Conservation (phyloP, 1,140 invertebrate species). For the Microplitis mediator region DNA sequence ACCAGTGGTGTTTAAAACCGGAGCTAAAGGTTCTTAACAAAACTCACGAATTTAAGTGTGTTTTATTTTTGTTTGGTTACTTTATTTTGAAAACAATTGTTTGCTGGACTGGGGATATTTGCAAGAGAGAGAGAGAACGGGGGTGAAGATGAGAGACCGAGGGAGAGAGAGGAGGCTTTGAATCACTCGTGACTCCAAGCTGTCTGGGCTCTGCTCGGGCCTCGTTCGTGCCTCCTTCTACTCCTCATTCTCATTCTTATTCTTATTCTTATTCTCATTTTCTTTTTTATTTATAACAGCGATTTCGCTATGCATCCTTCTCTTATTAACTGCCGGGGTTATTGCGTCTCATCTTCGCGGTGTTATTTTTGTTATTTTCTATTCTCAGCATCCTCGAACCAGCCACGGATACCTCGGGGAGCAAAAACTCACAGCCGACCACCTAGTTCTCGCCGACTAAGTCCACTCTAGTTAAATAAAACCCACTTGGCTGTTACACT, state of each 20-base stretch:
- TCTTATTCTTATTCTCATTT: background rate
- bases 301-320: too few relatives aligned
- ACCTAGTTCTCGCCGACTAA: too few relatives aligned
- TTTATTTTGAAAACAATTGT: slow-evolving; percentile 6
- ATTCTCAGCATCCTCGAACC: too few relatives aligned
- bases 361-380: too few relatives aligned
- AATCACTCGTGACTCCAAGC: slow-evolving; percentile 56
- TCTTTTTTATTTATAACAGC: slow-evolving; percentile 14
- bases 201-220: slow-evolving; percentile 47
- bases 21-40: slow-evolving; percentile 2
- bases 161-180: slow-evolving; percentile 36
- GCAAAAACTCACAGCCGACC: too few relatives aligned
- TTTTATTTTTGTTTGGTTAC: background rate
- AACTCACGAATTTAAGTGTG: background rate
- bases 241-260: slow-evolving; percentile 28
- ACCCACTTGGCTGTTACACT: too few relatives aligned
- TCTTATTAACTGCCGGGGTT: too few relatives aligned
- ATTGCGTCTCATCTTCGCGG: too few relatives aligned
- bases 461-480: too few relatives aligned
- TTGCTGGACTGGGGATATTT: background rate
- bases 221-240: slow-evolving; percentile 18
- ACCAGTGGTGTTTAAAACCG: background rate
- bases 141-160: background rate
- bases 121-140: background rate
- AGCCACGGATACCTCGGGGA: too few relatives aligned